phyloP scores from a whole-genome alignment of 2,888 invertebrate species.

The Noctua comes region DNA sequence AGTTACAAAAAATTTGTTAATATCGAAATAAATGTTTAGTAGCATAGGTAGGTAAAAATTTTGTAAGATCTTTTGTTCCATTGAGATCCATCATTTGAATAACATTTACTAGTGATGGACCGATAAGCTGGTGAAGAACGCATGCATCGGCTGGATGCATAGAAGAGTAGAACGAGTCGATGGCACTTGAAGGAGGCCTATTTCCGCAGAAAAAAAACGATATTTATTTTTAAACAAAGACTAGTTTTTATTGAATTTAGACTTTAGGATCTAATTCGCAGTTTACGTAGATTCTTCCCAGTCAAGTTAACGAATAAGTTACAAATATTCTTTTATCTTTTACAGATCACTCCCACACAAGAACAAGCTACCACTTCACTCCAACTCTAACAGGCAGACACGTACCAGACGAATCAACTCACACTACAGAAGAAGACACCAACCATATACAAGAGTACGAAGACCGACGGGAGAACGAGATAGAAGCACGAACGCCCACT shows the following conservation, averaged over 20 bases:
- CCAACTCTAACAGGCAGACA: slow-evolving; percentile 79
- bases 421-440: slow-evolving; percentile 88
- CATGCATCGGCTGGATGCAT: background rate
- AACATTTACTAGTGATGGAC: background rate
- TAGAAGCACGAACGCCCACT: slow-evolving; percentile 81
- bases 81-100: background rate
- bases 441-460: slow-evolving; percentile 85
- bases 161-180: background rate
- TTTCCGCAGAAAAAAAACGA: background rate
- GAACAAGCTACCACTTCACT: slow-evolving; percentile 78
- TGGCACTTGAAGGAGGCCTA: no score
- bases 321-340: slow-evolving; percentile 8
- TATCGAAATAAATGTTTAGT: no score
- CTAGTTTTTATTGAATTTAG: background rate
- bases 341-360: slow-evolving; percentile 81
- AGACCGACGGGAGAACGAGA: slow-evolving; percentile 78
- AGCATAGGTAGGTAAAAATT: no score
- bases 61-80: background rate
- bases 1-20: background rate
- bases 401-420: slow-evolving; percentile 78
- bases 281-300: no score
- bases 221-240: background rate
- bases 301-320: background rate
- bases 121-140: background rate
- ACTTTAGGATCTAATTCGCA: background rate